A percentile compares a stretch with the other conserved stretches of the same genome.
Conservation (phyloP, 2,113 vertebrate species). For the Echinops telfairi region DNA sequence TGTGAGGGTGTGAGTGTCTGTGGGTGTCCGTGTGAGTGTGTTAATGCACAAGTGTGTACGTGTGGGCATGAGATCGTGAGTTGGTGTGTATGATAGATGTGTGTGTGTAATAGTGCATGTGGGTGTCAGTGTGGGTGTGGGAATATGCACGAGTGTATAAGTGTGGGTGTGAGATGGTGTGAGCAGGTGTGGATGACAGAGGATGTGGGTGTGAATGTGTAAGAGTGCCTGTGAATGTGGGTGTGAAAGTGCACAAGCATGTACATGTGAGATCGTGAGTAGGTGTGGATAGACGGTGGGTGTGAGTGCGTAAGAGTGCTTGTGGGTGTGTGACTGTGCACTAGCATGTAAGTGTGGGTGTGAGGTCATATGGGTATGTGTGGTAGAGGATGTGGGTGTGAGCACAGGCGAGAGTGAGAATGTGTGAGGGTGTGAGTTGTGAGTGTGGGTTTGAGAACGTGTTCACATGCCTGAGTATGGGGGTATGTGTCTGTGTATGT, state of each 20-base stretch:
- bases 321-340: neutral
- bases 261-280: no score
- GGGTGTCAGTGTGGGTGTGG: neutral
- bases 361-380: neutral
- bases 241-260: neutral
- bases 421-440: neutral
- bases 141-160: no score
- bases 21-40: neutral
- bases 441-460: neutral
- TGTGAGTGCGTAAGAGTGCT: neutral
- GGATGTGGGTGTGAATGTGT: neutral
- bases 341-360: neutral
- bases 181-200: no score
- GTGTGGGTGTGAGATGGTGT: no score
- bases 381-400: neutral
- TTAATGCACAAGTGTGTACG: neutral
- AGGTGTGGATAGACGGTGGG: neutral
- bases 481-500: neutral
- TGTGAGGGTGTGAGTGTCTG: neutral
- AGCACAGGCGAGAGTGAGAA: neutral
- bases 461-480: neutral
- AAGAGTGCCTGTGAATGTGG: neutral
- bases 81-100: neutral
- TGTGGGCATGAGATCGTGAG: neutral
- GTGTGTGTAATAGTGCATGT: neutral